Conservation (phyloP, 1,140 invertebrate genomes). For the Teleogryllus occipitalis region DNA sequence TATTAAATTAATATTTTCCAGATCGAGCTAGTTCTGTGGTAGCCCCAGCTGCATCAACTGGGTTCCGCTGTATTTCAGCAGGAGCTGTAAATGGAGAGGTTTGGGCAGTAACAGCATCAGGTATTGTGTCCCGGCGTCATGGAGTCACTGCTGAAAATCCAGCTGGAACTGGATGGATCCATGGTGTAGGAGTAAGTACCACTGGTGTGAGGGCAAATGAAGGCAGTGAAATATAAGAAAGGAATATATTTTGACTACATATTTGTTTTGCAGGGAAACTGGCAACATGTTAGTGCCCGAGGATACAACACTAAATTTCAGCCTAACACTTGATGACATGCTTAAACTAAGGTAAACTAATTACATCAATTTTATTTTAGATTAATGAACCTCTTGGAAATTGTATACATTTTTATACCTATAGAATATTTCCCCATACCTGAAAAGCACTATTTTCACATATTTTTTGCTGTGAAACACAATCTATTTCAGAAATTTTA, state of each 20-base stretch:
- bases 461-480: too few species aligned
- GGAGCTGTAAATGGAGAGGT: slow-evolving; percentile 47
- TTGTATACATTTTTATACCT: too few species aligned
- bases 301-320: slow-evolving; percentile 17
- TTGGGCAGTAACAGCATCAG: slow-evolving; percentile 64
- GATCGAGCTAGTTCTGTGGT: background rate
- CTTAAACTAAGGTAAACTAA: too few species aligned
- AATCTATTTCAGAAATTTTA: too few species aligned
- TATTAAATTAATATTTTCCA: background rate
- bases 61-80: slow-evolving; percentile 50
- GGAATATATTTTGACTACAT: background rate
- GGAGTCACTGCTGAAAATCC: slow-evolving; percentile 61
- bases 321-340: background rate
- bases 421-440: too few species aligned
- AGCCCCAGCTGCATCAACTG: background rate
- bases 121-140: slow-evolving; percentile 60
- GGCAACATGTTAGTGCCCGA: slow-evolving; percentile 20
- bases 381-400: too few species aligned
- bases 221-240: background rate
- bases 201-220: background rate
- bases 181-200: slow-evolving; percentile 54
- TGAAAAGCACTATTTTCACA: too few species aligned
- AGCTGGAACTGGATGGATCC: slow-evolving; percentile 65
- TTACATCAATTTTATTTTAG: too few species aligned
- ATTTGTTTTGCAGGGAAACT: slow-evolving; percentile 18